phyloP scores from a whole-genome alignment of 2,888 invertebrate species.

The Pristionchus mayeri region DNA sequence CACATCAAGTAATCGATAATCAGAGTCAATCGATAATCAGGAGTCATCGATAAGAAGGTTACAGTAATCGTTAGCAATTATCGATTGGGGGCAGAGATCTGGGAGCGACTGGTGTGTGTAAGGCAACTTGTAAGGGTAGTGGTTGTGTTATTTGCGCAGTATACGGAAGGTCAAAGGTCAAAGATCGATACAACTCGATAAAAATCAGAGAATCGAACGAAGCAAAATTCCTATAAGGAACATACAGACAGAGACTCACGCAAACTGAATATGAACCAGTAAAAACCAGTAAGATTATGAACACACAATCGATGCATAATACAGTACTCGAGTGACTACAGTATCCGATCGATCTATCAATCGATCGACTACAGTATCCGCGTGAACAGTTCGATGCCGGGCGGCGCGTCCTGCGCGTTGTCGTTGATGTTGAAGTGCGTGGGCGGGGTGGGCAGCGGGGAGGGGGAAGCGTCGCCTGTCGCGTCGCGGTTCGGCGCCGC shows the following conservation, averaged over 20 bases:
- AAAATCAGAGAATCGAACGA: too few relatives aligned
- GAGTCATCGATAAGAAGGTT: too few relatives aligned
- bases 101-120: neutral
- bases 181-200: constrained; percentile 30
- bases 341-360: constrained; percentile 14
- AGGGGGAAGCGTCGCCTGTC: neutral
- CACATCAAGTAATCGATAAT: neutral
- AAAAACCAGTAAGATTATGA: neutral
- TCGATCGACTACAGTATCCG: constrained; percentile 11
- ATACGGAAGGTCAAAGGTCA: neutral
- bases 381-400: constrained; percentile 16
- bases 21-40: constrained; percentile 1
- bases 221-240: constrained; percentile 11
- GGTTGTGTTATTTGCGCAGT: constrained; percentile 11
- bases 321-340: neutral
- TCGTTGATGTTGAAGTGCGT: constrained; percentile 35
- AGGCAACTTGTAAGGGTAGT: constrained; percentile 36
- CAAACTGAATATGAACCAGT: neutral
- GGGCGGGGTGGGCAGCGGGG: neutral
- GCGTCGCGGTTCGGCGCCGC: too few relatives aligned
- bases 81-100: constrained; percentile 32
- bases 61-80: constrained; percentile 4
- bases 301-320: constrained; percentile 21
- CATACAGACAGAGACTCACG: too few relatives aligned
- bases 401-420: constrained; percentile 5